These are phyloP conservation scores for Eira barbara DNA, from an alignment of 2,113 vertebrate species.

Conservation along the genomic window DNA sequence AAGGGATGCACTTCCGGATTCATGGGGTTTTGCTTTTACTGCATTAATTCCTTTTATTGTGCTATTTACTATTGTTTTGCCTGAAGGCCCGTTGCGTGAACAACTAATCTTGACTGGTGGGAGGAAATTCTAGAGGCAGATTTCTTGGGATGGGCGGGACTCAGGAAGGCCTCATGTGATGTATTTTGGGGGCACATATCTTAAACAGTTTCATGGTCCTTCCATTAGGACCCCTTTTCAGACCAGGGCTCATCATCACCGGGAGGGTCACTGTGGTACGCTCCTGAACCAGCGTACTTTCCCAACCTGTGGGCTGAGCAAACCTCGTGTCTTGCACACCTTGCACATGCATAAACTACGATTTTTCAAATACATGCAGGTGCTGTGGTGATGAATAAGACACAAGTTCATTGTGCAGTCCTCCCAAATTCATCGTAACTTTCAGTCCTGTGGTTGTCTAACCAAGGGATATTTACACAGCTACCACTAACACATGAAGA, in stretches of 20 bases:
- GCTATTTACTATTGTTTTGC: not conserved
- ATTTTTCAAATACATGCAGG: not conserved
- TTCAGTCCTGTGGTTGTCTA: not conserved
- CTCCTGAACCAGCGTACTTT: not conserved
- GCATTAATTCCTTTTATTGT: not conserved
- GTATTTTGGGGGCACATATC: not conserved
- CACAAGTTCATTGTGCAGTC: not conserved
- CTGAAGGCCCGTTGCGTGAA: not conserved
- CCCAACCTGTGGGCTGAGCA: not conserved
- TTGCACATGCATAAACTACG: not conserved
- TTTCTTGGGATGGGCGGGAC: not conserved
- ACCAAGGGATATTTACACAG: not conserved
- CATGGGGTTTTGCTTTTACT: not conserved
- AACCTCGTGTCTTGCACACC: too few species aligned
- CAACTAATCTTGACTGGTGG: not conserved
- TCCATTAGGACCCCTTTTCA: not conserved
- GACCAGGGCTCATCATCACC: not conserved
- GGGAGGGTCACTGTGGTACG: accelerated
- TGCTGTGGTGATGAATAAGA: not conserved
- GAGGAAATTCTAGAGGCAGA: not conserved
- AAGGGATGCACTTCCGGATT: not conserved
- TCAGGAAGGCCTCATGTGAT: accelerated
- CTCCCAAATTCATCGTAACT: not conserved
- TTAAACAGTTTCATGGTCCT: not conserved
- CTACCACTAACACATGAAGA: not conserved